A percentile compares a stretch with the other conserved stretches of the same genome.
Evolutionary conservation across 2,797 vertebrate genomes (phyloP).

Genomic region (Cirrhinus molitorella): DNA sequence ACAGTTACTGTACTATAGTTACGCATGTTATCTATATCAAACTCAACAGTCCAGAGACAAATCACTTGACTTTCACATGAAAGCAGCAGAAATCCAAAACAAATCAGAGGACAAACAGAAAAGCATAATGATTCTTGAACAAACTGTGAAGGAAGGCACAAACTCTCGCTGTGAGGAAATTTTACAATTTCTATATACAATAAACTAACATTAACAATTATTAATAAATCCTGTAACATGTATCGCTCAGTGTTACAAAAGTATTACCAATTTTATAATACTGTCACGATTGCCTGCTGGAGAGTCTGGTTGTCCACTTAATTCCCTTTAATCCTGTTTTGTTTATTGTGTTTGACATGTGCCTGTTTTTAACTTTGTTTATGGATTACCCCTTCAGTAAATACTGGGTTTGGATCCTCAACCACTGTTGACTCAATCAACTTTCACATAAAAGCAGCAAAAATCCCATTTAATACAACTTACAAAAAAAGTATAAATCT

Average conservation of each 20-base stretch:
- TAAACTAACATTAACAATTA: too few species aligned
- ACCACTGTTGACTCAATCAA: neutral
- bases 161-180: neutral
- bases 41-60: neutral
- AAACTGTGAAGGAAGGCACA: neutral
- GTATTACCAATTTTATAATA: too few species aligned
- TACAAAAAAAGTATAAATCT: neutral
- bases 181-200: neutral
- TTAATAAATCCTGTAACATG: too few species aligned
- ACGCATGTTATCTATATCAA: neutral
- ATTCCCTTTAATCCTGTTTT: too few species aligned
- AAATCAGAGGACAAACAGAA: neutral
- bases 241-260: too few species aligned
- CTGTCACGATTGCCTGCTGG: too few species aligned
- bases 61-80: neutral
- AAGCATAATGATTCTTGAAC: neutral
- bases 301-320: too few species aligned
- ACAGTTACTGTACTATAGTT: neutral
- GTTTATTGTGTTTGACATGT: too few species aligned
- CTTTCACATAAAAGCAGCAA: conserved; percentile 12
- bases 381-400: too few species aligned
- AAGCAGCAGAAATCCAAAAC: conserved; percentile 20
- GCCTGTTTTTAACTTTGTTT: too few species aligned
- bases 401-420: too few species aligned
- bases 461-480: neutral